Conservation (phyloP, 2,888 invertebrate genomes). For the Himalopsyche anomala region DNA sequence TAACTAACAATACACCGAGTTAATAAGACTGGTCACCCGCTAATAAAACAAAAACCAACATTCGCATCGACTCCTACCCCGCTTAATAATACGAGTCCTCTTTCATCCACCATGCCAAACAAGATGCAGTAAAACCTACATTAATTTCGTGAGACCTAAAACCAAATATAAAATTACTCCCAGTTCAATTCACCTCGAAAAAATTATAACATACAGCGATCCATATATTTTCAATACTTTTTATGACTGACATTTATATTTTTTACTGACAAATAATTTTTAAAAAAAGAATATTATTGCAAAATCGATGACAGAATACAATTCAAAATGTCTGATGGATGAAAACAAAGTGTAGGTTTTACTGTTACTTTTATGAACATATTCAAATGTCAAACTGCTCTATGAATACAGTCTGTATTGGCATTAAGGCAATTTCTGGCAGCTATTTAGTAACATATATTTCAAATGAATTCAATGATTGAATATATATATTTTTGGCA, state of each 20-base stretch:
- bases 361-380: not conserved
- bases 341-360: not conserved
- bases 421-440: conserved; percentile 62
- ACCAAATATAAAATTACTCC: no score
- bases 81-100: not conserved
- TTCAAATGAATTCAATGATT: not conserved
- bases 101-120: not conserved
- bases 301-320: no score
- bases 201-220: no score
- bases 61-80: not conserved
- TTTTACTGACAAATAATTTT: no score
- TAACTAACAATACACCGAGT: conserved; percentile 33
- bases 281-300: no score
- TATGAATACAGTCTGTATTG: not conserved
- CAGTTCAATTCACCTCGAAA: no score
- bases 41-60: conserved; percentile 5
- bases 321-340: not conserved
- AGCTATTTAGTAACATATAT: conserved; percentile 45
- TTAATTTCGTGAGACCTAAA: not conserved
- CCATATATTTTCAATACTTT: no score
- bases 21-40: conserved; percentile 46
- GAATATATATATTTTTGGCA: not conserved
- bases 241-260: no score
- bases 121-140: conserved; percentile 24
- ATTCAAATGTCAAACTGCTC: not conserved